A percentile compares a stretch with the other conserved stretches of the same genome.
These are phyloP conservation scores for Agapornis canus DNA, from an alignment of 2,797 vertebrate genomes.

Conservation along the genomic window DNA sequence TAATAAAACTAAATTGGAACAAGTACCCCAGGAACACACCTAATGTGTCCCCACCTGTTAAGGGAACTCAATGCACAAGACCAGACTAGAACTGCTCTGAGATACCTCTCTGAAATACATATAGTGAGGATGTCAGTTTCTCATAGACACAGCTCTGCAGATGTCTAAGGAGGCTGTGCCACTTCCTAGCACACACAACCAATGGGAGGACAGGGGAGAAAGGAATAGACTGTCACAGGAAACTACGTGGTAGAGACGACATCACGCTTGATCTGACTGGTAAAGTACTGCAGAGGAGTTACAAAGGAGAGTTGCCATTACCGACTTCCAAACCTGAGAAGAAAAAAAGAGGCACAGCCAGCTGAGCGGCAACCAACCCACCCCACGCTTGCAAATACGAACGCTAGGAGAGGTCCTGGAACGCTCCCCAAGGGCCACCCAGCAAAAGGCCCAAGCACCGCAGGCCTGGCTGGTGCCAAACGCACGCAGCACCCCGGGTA, in stretches of 20 bases:
- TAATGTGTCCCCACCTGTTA: not conserved
- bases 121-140: fast-evolving
- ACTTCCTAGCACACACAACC: not conserved
- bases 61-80: not conserved
- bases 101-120: not conserved
- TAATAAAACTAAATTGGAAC: not conserved
- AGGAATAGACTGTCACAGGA: not conserved
- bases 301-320: not conserved
- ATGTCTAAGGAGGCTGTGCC: not conserved
- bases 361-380: not conserved
- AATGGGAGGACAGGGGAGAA: not conserved
- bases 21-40: fast-evolving
- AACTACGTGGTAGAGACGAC: not conserved
- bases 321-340: not conserved
- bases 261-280: not conserved
- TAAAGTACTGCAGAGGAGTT: not conserved
- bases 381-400: not conserved
- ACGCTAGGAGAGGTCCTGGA: not conserved
- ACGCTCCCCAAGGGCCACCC: not conserved
- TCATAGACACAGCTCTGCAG: not conserved
- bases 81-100: not conserved
- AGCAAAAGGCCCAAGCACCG: not conserved
- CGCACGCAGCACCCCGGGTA: fast-evolving
- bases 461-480: not conserved
- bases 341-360: not conserved